These are phyloP conservation scores for Lutjanus argentimaculatus DNA, from an alignment of 2,797 vertebrate genomes.

Conservation along the genomic window DNA sequence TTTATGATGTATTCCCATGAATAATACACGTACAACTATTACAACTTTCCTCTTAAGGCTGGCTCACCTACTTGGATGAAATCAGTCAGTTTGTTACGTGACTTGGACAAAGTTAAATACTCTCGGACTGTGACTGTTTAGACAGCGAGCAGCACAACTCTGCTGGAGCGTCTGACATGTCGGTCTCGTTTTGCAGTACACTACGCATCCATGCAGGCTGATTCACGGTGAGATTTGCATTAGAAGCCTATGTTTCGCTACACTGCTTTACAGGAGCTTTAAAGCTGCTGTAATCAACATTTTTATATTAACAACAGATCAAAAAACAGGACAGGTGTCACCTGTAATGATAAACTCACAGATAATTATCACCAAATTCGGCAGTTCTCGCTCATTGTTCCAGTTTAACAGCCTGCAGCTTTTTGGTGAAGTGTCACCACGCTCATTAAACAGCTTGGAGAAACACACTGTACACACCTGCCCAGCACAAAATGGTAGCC, in stretches of 20 bases:
- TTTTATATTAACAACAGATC: constrained; percentile 42
- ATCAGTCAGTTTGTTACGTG: constrained; percentile 37
- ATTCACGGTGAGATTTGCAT: constrained; percentile 10
- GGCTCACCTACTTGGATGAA: constrained; percentile 23
- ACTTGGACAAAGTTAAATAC: constrained; percentile 39
- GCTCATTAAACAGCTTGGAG: constrained; percentile 13
- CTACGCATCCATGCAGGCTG: constrained; percentile 8
- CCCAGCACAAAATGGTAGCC: neutral
- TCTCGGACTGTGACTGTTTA: neutral
- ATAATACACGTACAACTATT: constrained; percentile 46
- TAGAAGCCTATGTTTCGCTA: neutral
- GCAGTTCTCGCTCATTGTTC: constrained; percentile 1
- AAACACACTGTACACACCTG: neutral
- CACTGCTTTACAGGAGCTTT: constrained; percentile 16
- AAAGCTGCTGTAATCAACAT: constrained; percentile 37
- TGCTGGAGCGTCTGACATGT: neutral
- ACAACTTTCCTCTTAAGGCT: constrained; percentile 35
- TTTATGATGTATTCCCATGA: constrained; percentile 42
- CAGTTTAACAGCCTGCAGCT: constrained; percentile 9
- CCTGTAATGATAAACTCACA: neutral
- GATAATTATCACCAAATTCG: neutral
- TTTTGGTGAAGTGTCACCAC: constrained; percentile 11
- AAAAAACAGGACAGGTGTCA: constrained; percentile 20
- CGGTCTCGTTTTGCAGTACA: constrained; percentile 2
- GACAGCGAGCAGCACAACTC: neutral